phyloP scores from a whole-genome alignment of 2,113 vertebrate species.

The Syrmaticus mikado region DNA sequence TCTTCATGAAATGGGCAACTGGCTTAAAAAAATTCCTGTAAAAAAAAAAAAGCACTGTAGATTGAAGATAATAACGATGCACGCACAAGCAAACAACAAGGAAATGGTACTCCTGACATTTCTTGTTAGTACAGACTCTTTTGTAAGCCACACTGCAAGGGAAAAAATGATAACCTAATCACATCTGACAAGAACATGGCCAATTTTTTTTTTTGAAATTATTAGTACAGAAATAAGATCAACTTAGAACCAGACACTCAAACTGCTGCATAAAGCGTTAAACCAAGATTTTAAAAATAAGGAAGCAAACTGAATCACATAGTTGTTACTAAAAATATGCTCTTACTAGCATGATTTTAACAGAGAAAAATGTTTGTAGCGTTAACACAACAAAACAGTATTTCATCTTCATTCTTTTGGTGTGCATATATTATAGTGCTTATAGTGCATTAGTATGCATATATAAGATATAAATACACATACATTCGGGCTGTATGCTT shows the following conservation, averaged over 20 bases:
- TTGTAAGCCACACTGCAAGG: neutral
- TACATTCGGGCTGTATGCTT: too few relatives aligned
- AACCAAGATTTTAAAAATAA: neutral
- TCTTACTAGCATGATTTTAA: neutral
- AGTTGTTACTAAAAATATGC: neutral
- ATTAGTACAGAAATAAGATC: neutral
- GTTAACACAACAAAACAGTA: neutral
- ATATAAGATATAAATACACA: neutral
- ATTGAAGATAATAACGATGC: neutral
- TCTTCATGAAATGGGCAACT: neutral
- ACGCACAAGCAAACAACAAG: neutral
- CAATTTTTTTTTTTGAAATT: neutral
- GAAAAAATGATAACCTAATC: neutral
- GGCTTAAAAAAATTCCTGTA: neutral
- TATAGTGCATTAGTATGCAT: neutral
- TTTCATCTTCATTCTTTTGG: neutral
- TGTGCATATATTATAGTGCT: neutral
- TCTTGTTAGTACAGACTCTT: neutral
- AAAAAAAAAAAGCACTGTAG: neutral
- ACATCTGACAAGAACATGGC: neutral
- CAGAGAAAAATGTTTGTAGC: neutral
- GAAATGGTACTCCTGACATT: neutral
- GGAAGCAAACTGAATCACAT: neutral
- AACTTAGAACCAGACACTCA: neutral
- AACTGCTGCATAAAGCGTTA: neutral